These are phyloP conservation scores for Ammospiza caudacuta DNA, from an alignment of 2,113 vertebrate genomes.

Conservation along the genomic window DNA sequence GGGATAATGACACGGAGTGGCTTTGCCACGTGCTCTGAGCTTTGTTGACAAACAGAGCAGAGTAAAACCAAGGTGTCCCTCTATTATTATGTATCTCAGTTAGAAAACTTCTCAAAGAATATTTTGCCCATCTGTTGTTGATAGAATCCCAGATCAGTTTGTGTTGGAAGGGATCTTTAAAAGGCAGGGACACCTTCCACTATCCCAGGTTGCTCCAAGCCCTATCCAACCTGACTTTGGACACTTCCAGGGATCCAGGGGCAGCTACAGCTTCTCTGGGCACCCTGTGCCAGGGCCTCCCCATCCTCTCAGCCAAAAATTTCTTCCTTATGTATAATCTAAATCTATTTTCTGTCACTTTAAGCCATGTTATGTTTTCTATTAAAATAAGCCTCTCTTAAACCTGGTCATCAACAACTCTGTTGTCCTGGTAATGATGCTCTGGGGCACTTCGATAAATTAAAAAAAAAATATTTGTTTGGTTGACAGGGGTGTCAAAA, in stretches of 20 bases:
- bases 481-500: background rate
- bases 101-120: background rate
- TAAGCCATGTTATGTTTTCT: background rate
- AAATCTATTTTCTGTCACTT: background rate
- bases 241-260: background rate
- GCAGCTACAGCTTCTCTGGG: background rate
- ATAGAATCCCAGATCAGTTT: background rate
- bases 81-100: background rate
- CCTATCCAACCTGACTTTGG: accelerated
- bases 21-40: background rate
- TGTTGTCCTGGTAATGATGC: background rate
- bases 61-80: background rate
- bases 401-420: background rate
- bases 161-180: background rate
- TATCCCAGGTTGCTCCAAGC: background rate
- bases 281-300: accelerated
- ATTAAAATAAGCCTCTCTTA: background rate
- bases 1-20: background rate
- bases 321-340: background rate
- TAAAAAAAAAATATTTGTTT: background rate
- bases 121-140: background rate
- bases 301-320: background rate
- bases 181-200: background rate
- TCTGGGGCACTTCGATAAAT: background rate
- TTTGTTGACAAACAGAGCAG: background rate